Evolutionary conservation across 1,140 invertebrate species (phyloP), one percentile per base, ranked within the genome.

Genomic region (Augochlora pura): DNA sequence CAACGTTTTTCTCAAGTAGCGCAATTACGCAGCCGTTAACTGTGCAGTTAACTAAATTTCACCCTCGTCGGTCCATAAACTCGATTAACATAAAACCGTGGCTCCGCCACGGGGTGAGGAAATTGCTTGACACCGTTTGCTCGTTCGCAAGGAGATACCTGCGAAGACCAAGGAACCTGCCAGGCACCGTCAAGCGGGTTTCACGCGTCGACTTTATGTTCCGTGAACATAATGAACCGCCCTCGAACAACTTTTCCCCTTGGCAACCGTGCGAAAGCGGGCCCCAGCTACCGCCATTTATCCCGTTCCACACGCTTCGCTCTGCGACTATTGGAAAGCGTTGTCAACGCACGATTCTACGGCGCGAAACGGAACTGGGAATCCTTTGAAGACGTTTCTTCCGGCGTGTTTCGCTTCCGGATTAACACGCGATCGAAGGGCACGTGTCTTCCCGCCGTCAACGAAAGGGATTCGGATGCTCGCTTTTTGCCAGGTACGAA

Each of bases 171-270:
- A 49, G 23, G 52, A 59, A 74, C 79, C 38, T 25, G 23, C 63
- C 64, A 23, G 60, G 23, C 60, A 14, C 32, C 14, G 25, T 72
- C 65, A 54, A 52, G 16, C 64, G 75, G 18, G 54, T 57, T 57
- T 57, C 54, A 57, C 75, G 74, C 71, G 64, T 60, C 66, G 79
- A 87, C 74, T 88, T 88, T 86, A 88, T 85, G 87, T 83, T 81
- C 76, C 87, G 86, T 87, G 81, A 87, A 87, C 70, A 27, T 83
- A 27, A 54, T 54, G 49, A 60, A 68, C 73, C 74, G 64, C 74
- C 73, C 57, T 65, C 16, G 6, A 39, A 27, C 52, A 72, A 62
- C 27, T 46, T 64, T 49, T n/a, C 59, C 32, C 27, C 42, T 49
- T 10, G 32, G 7, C 12, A 8, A 14, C 12, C 60, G 69, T 63